Conservation (phyloP, 2,113 vertebrate species). For the Brienomyrus brachyistius region DNA sequence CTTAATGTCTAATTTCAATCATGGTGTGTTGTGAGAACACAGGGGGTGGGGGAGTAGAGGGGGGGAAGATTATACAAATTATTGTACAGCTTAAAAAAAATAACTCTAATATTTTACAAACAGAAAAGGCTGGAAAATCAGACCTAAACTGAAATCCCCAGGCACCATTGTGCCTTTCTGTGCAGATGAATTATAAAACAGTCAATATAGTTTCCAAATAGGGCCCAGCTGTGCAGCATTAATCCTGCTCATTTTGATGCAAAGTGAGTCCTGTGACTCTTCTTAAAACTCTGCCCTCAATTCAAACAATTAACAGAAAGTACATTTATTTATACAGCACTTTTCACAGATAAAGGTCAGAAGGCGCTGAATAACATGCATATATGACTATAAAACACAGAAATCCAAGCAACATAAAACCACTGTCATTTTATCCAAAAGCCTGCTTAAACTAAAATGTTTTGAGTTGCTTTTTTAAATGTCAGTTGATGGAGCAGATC, state of each 20-base stretch:
- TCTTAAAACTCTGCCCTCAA: neutral
- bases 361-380: neutral
- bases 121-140: neutral
- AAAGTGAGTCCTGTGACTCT: neutral
- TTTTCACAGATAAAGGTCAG: neutral
- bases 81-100: neutral
- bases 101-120: neutral
- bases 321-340: neutral
- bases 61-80: neutral
- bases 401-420: neutral
- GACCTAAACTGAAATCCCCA: neutral
- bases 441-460: neutral
- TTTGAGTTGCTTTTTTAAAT: neutral
- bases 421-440: neutral
- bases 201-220: neutral
- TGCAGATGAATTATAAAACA: neutral
- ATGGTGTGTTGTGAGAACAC: neutral
- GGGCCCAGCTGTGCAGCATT: neutral
- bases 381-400: neutral
- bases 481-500: neutral
- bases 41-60: neutral
- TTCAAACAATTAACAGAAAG: neutral
- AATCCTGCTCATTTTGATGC: neutral
- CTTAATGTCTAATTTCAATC: neutral
- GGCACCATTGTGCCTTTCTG: neutral